phyloP scores from a whole-genome alignment of 2,113 vertebrate species.

The Psammodynastes pulverulentus region DNA sequence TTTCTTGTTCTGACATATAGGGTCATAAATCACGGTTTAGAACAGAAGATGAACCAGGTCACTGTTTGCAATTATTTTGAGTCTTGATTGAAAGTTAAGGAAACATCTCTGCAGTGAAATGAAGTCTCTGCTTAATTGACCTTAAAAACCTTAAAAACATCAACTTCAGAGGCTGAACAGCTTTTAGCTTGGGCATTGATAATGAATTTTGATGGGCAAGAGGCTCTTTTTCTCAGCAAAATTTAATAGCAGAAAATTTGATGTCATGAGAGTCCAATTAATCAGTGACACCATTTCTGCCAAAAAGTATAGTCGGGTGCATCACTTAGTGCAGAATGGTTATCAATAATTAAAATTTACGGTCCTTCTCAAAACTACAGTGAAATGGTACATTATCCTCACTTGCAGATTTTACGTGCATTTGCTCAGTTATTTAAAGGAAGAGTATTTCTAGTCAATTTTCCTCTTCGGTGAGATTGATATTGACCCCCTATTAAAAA shows the following conservation, averaged over 20 bases:
- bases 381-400: conserved; percentile 30
- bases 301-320: conserved; percentile 26
- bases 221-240: conserved; percentile 1
- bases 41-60: neutral
- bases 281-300: conserved; percentile 9
- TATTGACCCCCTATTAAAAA: no score
- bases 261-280: neutral
- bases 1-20: neutral
- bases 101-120: neutral
- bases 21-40: neutral
- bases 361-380: conserved; percentile 24
- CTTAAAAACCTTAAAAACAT: neutral
- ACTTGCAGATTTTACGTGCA: conserved; percentile 20
- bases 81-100: neutral
- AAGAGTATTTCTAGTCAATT: neutral
- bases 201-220: conserved; percentile 24
- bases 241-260: neutral
- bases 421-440: conserved; percentile 13
- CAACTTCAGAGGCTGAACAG: neutral
- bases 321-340: neutral
- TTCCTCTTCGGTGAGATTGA: neutral
- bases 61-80: neutral
- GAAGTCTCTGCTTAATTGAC: neutral
- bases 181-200: neutral
- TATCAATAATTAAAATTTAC: conserved; percentile 53